These are phyloP conservation scores for Platorchestia sp. DNA, from an alignment of 1,140 invertebrate genomes.

Conservation along the genomic window DNA sequence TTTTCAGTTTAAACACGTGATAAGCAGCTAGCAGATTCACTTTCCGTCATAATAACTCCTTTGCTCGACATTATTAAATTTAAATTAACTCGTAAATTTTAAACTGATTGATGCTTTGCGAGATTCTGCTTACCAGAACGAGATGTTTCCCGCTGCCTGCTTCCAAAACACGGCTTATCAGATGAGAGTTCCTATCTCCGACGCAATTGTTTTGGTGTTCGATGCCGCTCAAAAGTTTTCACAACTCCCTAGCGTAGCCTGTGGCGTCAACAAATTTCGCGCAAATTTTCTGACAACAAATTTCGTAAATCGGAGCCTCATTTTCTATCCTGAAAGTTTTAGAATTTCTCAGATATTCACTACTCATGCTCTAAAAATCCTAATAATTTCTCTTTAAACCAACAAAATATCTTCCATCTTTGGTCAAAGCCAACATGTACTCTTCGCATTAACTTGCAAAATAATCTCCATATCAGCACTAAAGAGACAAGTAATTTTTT, in stretches of 20 bases:
- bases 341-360: neutral
- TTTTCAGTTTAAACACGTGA: too few relatives aligned
- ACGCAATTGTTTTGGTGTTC: neutral
- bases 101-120: neutral
- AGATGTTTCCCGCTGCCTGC: neutral
- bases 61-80: neutral
- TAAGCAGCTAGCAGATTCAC: too few relatives aligned
- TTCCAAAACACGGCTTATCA: neutral
- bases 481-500: too few relatives aligned
- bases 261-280: neutral
- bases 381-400: neutral
- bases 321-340: neutral
- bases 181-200: neutral
- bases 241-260: neutral
- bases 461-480: too few relatives aligned
- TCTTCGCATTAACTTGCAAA: too few relatives aligned
- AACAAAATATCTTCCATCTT: too few relatives aligned
- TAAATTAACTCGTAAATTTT: neutral
- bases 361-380: neutral
- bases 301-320: neutral
- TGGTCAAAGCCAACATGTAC: too few relatives aligned
- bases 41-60: too few relatives aligned
- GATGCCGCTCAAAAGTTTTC: neutral
- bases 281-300: neutral
- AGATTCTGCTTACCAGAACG: neutral